phyloP scores from a whole-genome alignment of 2,888 invertebrate species.

The Chymomyza procnemis region DNA sequence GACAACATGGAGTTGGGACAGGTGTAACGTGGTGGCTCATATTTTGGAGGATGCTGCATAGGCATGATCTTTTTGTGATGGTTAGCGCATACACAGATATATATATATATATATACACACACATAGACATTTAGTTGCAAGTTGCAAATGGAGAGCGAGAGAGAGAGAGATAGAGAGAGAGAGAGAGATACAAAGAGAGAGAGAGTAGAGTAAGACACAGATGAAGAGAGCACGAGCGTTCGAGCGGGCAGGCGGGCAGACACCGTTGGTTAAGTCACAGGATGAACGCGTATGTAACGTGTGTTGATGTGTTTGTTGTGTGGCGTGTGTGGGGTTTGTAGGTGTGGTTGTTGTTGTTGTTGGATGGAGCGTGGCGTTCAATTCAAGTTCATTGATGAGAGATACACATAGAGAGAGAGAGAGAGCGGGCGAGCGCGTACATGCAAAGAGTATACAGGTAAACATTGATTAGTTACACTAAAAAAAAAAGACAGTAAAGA shows the following conservation, averaged over 20 bases:
- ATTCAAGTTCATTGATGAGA: background rate
- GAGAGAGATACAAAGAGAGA: conserved; percentile 23
- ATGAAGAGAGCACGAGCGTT: background rate
- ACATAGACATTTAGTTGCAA: background rate
- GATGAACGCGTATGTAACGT: background rate
- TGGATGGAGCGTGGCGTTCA: background rate
- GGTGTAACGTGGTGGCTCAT: conserved; percentile 78
- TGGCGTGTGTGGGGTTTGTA: background rate
- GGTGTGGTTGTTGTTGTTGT: background rate
- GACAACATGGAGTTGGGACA: conserved; percentile 76
- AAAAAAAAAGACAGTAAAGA: background rate
- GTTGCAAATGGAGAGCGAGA: background rate
- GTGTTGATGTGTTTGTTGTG: background rate
- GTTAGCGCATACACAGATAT: conserved; percentile 8
- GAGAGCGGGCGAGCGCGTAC: no score
- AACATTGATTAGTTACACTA: conserved; percentile 7
- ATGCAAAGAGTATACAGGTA: conserved; percentile 10
- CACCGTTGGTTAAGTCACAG: conserved; percentile 39
- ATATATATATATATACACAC: conserved; percentile 1
- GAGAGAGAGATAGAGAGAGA: background rate
- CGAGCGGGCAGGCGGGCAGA: conserved; percentile 8
- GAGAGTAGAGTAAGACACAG: background rate
- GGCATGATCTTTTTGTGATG: conserved; percentile 71
- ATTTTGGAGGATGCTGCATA: conserved; percentile 77
- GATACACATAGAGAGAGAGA: no score